Conservation (phyloP, 2,113 vertebrate species). For the Rhegmatorhina hoffmannsi region DNA sequence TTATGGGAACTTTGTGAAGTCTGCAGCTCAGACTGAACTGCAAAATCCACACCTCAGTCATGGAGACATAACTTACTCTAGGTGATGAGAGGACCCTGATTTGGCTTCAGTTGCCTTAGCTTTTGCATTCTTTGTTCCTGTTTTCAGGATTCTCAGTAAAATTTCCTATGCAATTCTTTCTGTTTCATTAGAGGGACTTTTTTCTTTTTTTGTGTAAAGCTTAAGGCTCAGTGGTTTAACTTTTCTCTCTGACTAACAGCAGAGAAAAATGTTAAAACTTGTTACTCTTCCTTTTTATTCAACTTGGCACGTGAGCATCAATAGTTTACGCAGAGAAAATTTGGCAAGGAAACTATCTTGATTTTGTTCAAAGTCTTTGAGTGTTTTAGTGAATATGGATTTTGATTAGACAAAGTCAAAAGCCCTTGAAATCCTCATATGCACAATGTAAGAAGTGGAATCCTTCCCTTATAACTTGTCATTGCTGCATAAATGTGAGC, state of each 20-base stretch:
- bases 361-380: slow-evolving; percentile 13
- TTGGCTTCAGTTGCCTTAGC: background rate
- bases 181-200: background rate
- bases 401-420: slow-evolving; percentile 42
- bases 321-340: slow-evolving; percentile 38
- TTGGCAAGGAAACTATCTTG: slow-evolving; percentile 15
- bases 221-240: background rate
- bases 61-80: background rate
- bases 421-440: slow-evolving; percentile 34
- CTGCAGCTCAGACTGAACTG: background rate
- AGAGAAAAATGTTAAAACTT: slow-evolving; percentile 62
- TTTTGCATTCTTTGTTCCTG: background rate
- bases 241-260: slow-evolving; percentile 30
- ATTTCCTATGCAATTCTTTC: background rate
- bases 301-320: background rate
- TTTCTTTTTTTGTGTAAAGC: background rate
- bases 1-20: background rate
- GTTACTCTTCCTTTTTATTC: slow-evolving; percentile 30
- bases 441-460: background rate
- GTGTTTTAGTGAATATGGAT: slow-evolving; percentile 33
- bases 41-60: background rate
- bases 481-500: background rate
- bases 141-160: background rate
- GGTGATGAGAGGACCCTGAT: background rate
- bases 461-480: background rate